A percentile compares a stretch with the other conserved stretches of the same genome.
Evolutionary conservation across 2,888 invertebrate species (phyloP).

Genomic region (Troilus luridus): DNA sequence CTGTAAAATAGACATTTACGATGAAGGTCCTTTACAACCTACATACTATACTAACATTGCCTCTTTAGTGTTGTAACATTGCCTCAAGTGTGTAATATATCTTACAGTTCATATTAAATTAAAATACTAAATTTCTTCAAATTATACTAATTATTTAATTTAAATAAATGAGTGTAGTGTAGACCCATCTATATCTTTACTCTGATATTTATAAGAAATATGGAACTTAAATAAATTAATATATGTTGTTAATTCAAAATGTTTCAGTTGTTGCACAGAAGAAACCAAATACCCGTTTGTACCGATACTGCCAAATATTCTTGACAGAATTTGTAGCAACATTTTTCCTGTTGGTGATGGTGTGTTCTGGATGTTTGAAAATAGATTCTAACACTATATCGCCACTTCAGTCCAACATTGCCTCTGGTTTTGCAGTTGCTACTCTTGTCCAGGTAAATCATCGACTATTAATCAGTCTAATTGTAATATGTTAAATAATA

Average conservation of each 20-base stretch:
- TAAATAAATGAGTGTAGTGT: neutral
- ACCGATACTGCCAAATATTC: slow-evolving; percentile 51
- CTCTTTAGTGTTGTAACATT: neutral
- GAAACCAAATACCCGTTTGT: neutral
- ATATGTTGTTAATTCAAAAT: neutral
- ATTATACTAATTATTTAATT: neutral
- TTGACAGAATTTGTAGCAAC: slow-evolving; percentile 46
- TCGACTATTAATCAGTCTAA: neutral
- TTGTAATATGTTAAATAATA: neutral
- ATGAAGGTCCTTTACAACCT: neutral
- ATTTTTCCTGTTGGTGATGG: slow-evolving; percentile 23
- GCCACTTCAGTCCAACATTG: slow-evolving; percentile 34
- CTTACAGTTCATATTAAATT: neutral
- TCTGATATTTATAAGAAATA: no score
- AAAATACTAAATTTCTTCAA: neutral
- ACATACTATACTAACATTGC: neutral
- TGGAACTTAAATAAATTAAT: neutral
- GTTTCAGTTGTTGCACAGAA: slow-evolving; percentile 52
- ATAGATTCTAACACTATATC: neutral
- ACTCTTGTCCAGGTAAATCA: slow-evolving; percentile 50
- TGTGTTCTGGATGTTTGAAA: slow-evolving; percentile 32
- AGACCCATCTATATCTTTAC: no score
- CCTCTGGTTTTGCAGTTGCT: slow-evolving; percentile 51
- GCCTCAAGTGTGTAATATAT: neutral
- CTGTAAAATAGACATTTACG: neutral